Evolutionary conservation across 2,797 vertebrate genomes (phyloP).

Genomic region (Carcharodon carcharias): DNA sequence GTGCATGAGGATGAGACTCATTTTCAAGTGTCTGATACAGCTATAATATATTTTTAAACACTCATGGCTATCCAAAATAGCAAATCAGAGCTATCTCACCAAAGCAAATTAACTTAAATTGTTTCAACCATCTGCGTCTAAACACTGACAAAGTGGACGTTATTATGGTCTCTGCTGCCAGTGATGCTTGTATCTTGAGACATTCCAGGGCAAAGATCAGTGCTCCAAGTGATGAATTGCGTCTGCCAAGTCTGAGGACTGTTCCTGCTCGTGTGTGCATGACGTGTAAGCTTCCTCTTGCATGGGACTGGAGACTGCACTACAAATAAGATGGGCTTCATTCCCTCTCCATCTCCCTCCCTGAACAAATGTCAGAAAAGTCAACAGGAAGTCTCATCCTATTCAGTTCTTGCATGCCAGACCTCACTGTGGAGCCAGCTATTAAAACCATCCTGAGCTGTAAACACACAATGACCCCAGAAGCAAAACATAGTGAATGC

Average conservation of each 20-base stretch:
- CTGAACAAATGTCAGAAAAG: constrained; percentile 8
- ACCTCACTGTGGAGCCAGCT: constrained; percentile 39
- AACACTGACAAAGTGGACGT: background rate
- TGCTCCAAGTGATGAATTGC: background rate
- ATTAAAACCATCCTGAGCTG: constrained; percentile 42
- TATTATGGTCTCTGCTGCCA: background rate
- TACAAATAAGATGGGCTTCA: constrained; percentile 15
- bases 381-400: constrained; percentile 48
- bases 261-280: constrained; percentile 20
- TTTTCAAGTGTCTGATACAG: background rate
- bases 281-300: background rate
- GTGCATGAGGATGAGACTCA: background rate
- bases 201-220: constrained; percentile 34
- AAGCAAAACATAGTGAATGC: background rate
- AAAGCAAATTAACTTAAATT: background rate
- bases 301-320: background rate
- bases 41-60: background rate
- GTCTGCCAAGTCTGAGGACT: constrained; percentile 10
- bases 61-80: background rate
- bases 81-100: background rate
- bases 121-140: background rate
- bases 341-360: background rate
- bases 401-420: constrained; percentile 44
- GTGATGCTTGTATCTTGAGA: background rate
- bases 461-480: constrained; percentile 1